A percentile compares a stretch with the other conserved stretches of the same genome.
Conservation (phyloP, 2,797 vertebrate species). For the Cephalopachus bancanus region DNA sequence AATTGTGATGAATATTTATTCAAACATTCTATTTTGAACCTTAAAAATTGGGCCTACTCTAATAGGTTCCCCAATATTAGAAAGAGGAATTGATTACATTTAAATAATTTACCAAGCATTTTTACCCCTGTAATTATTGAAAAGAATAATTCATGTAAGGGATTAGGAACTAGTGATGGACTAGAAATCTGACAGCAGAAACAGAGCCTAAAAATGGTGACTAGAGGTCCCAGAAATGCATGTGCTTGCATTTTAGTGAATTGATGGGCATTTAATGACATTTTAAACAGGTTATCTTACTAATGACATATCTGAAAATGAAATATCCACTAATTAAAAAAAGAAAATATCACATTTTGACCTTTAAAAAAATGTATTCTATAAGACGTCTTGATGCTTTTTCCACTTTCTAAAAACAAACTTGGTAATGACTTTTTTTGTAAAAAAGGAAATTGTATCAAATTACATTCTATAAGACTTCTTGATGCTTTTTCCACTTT, state of each 20-base stretch:
- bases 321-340: slow-evolving; percentile 27
- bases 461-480: neutral
- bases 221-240: neutral
- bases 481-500: slow-evolving; percentile 5
- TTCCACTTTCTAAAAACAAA: slow-evolving; percentile 23
- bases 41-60: slow-evolving; percentile 41
- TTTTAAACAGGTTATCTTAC: slow-evolving; percentile 2
- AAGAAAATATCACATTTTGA: neutral
- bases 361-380: neutral
- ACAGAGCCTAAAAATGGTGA: neutral
- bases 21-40: slow-evolving; percentile 57
- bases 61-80: neutral
- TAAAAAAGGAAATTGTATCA: slow-evolving; percentile 51
- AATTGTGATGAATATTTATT: slow-evolving; percentile 67
- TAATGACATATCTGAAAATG: slow-evolving; percentile 23
- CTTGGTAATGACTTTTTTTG: slow-evolving; percentile 41
- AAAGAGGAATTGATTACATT: slow-evolving; percentile 35
- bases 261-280: neutral
- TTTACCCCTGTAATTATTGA: slow-evolving; percentile 1
- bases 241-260: slow-evolving; percentile 44
- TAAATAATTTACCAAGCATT: slow-evolving; percentile 51
- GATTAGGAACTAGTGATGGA: neutral
- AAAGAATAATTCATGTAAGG: neutral
- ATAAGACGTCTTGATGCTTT: slow-evolving; percentile 6
- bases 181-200: neutral